These are phyloP conservation scores for Arrhamphus sclerolepis DNA, from an alignment of 2,797 vertebrate genomes.

Conservation along the genomic window DNA sequence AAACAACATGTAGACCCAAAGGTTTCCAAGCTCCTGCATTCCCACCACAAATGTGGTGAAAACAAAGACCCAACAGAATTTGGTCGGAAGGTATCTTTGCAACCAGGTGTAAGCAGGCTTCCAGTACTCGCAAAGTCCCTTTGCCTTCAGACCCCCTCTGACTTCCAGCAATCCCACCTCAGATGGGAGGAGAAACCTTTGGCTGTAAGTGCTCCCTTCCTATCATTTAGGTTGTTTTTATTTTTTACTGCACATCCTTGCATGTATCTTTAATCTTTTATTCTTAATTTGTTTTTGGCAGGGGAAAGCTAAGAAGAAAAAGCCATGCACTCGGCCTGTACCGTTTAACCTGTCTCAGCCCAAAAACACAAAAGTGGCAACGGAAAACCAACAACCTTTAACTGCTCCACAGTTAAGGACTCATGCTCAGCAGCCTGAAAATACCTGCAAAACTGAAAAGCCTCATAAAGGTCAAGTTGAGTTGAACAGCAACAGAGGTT, in stretches of 20 bases:
- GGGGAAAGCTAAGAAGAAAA: constrained; percentile 78
- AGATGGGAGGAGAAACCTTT: constrained; percentile 78
- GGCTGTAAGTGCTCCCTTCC: constrained; percentile 62
- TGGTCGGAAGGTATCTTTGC: constrained; percentile 39
- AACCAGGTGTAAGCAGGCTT: constrained; percentile 70
- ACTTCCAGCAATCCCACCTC: constrained; percentile 58
- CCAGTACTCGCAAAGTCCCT: constrained; percentile 78
- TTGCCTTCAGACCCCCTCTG: constrained; percentile 47
- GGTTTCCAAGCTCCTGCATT: constrained; percentile 39
- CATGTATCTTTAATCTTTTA: neutral
- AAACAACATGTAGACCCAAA: constrained; percentile 50
- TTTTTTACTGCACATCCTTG: neutral
- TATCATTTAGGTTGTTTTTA: neutral
- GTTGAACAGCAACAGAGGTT: constrained; percentile 7
- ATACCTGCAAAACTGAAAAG: constrained; percentile 23
- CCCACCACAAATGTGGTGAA: constrained; percentile 55
- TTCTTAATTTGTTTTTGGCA: constrained; percentile 39
- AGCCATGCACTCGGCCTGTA: constrained; percentile 74
- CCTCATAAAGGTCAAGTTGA: constrained; percentile 9
- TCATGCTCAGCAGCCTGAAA: constrained; percentile 20
- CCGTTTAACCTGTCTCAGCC: constrained; percentile 78
- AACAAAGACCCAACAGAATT: constrained; percentile 71
- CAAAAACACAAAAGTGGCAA: constrained; percentile 37
- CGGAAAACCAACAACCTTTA: constrained; percentile 22
- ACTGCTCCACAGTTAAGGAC: constrained; percentile 15